Evolutionary conservation across 2,113 vertebrate species (phyloP).

Genomic region (Apus apus): DNA sequence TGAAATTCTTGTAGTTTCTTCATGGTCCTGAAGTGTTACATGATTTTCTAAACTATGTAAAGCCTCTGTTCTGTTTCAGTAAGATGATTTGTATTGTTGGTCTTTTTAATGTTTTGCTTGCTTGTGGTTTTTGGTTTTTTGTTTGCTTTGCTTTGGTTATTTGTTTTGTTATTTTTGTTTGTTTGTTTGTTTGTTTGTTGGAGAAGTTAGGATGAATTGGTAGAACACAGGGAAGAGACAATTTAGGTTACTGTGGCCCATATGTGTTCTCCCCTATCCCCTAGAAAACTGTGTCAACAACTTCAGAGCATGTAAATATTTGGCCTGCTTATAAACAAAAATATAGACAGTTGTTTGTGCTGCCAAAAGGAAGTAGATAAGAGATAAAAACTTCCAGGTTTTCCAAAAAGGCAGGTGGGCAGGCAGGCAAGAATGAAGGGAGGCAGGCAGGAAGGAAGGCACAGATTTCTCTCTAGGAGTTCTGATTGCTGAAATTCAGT

Average conservation of each 20-base stretch:
- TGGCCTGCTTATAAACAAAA: not conserved
- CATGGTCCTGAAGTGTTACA: not conserved
- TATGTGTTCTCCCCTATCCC: not conserved
- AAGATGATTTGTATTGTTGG: not conserved
- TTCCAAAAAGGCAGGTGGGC: not conserved
- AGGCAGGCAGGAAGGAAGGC: not conserved
- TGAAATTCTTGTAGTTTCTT: not conserved
- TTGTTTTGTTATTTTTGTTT: too few relatives aligned
- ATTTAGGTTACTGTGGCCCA: not conserved
- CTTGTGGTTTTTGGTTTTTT: not conserved
- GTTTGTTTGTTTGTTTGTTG: not conserved
- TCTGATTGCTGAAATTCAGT: not conserved
- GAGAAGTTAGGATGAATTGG: not conserved
- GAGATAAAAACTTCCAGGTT: not conserved
- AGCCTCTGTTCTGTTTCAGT: not conserved
- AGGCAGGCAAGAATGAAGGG: too few relatives aligned
- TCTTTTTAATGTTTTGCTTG: too few relatives aligned
- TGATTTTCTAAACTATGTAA: not conserved
- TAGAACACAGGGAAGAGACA: not conserved
- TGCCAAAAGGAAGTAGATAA: slow-evolving; percentile 57
- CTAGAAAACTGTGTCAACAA: not conserved
- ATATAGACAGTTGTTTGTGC: not conserved
- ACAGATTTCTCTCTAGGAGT: not conserved
- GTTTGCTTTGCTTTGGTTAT: not conserved
- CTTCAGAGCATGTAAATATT: not conserved